Base-by-base conservation (phyloP, 37 sponge, comb jelly and placozoan species). In the Geodia barretti region DNA sequence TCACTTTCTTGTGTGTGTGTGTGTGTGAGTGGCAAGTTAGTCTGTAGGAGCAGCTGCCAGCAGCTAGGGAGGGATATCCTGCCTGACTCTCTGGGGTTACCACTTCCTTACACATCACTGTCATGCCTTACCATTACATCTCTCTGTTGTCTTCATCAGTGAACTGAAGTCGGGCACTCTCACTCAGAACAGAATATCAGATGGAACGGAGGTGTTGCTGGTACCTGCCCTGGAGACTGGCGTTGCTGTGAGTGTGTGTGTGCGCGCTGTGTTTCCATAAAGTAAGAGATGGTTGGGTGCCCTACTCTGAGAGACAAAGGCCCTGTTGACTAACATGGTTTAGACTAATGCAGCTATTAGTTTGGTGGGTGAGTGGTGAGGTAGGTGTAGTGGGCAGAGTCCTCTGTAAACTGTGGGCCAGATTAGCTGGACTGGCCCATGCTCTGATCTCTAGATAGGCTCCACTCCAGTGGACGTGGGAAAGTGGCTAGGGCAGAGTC, bases 211-310 rank as follows among this genome's bases (percentile, higher is more conserved):
- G 31, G 19, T 89, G 23, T 70, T 54, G 39, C 78, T 89, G 23
- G 84, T 89, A 0, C 89, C 84, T 24, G 73, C 79, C 38, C 28
- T 83, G 39, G 89, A 89, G 68, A 77, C 89, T 37, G 89, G 89
- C 54, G 89, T 89, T 69, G 83, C 74, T 25, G 89, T 89, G 73
- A 83, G 89, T 83, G 2, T 33, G 23, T 29, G n/a, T n/a, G n/a
- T n/a, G n/a, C n/a, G n/a, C n/a, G n/a, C n/a, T n/a, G n/a, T n/a
- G n/a, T n/a, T n/a, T n/a, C n/a, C n/a, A n/a, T n/a, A n/a, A n/a
- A n/a, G n/a, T n/a, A n/a, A n/a, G n/a, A n/a, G n/a, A n/a, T n/a
- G n/a, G n/a, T n/a, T n/a, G n/a, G n/a, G n/a, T n/a, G n/a, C n/a
- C n/a, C n/a, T n/a, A n/a, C n/a, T n/a, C n/a, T n/a, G n/a, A n/a